Percentiles rank a stretch among this genome's conserved stretches.
Evolutionary conservation across 2,888 invertebrate genomes (phyloP).

Genomic region (Mythimna albipuncta): DNA sequence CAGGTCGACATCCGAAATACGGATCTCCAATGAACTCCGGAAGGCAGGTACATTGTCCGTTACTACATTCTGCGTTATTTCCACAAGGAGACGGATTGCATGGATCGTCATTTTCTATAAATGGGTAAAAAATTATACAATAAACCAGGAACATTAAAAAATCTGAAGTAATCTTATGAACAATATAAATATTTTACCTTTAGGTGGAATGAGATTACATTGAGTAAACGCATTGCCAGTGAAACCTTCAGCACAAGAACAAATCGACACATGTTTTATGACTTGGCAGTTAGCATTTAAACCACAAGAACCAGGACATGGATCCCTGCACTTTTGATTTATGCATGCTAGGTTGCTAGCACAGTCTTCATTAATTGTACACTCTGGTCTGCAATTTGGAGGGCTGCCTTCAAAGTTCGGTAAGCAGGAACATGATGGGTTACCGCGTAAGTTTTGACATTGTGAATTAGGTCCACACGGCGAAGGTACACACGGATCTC

Average conservation of each 20-base stretch:
- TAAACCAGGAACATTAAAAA: neutral
- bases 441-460: conserved; percentile 90
- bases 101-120: conserved; percentile 89
- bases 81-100: conserved; percentile 93
- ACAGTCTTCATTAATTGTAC: conserved; percentile 93
- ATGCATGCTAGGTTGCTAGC: conserved; percentile 92
- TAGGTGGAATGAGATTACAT: conserved; percentile 81
- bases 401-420: conserved; percentile 92
- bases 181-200: conserved; percentile 72
- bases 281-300: conserved; percentile 90
- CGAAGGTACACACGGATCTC: conserved; percentile 92
- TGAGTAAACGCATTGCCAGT: conserved; percentile 92
- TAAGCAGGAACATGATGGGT: conserved; percentile 92
- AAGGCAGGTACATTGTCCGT: conserved; percentile 93
- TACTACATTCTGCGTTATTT: conserved; percentile 93
- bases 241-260: conserved; percentile 90
- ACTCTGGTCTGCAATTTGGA: conserved; percentile 93
- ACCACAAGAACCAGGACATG: conserved; percentile 93
- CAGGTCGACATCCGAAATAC: conserved; percentile 94
- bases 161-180: neutral
- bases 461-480: conserved; percentile 92
- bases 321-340: conserved; percentile 92
- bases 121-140: conserved; percentile 12
- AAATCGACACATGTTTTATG: conserved; percentile 91
- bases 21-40: conserved; percentile 95